phyloP scores from a whole-genome alignment of 2,797 vertebrate genomes.

The Manis crassicaudata region DNA sequence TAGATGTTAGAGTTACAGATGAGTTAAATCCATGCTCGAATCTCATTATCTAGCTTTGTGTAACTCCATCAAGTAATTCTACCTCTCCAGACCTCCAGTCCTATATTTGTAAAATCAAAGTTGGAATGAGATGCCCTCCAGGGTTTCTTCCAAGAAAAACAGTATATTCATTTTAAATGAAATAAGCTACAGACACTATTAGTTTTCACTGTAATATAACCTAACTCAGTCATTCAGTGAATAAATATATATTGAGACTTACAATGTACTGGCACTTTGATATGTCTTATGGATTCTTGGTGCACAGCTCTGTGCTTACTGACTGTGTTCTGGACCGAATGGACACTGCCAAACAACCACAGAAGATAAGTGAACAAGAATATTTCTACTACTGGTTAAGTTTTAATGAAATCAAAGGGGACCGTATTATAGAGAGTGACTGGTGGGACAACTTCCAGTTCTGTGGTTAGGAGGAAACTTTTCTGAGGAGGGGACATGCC shows the following conservation, averaged over 20 bases:
- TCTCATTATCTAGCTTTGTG: neutral
- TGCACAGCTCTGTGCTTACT: neutral
- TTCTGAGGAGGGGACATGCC: neutral
- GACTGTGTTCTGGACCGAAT: neutral
- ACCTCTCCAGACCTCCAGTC: neutral
- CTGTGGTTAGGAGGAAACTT: neutral
- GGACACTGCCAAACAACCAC: neutral
- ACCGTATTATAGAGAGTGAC: neutral
- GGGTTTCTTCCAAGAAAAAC: neutral
- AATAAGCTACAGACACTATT: neutral
- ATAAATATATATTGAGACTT: constrained; percentile 2
- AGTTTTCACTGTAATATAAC: neutral
- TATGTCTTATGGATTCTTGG: neutral
- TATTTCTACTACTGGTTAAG: neutral
- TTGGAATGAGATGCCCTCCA: neutral
- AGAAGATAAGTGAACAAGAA: neutral
- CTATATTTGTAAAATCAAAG: neutral
- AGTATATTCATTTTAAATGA: constrained; percentile 37
- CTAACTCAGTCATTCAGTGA: neutral
- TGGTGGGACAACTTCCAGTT: neutral
- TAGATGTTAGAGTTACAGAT: neutral
- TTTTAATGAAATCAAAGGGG: neutral
- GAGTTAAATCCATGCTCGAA: neutral
- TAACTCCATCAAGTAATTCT: constrained; percentile 29
- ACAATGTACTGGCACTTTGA: neutral